Evolutionary conservation across 2,113 vertebrate species (phyloP).

Genomic region (Cebus imitator): DNA sequence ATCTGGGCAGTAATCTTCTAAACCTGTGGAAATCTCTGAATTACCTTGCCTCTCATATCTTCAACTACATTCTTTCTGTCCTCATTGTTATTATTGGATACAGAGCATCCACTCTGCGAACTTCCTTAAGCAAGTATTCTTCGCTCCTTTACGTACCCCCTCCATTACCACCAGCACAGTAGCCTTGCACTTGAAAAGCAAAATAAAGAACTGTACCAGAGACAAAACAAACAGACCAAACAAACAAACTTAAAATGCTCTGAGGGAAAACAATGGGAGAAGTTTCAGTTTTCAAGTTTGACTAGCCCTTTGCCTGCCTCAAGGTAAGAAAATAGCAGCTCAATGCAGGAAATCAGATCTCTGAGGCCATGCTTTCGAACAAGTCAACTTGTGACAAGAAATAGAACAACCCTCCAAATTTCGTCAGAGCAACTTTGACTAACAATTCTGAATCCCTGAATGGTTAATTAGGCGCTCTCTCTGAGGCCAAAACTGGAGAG

Average conservation of each 20-base stretch:
- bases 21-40: background rate
- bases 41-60: rapidly evolving
- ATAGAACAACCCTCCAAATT: background rate
- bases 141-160: background rate
- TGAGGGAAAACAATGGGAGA: rapidly evolving
- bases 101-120: background rate
- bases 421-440: background rate
- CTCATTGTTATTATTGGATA: background rate
- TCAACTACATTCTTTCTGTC: background rate
- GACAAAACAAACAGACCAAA: background rate
- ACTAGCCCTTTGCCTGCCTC: background rate
- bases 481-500: background rate
- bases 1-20: background rate
- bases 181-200: background rate
- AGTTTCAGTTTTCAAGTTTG: background rate
- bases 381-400: background rate
- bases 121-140: background rate
- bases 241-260: background rate
- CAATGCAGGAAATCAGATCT: background rate
- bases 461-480: background rate
- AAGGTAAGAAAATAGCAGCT: background rate
- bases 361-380: background rate
- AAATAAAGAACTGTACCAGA: background rate
- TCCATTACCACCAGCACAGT: no score
- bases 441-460: background rate